A percentile compares a stretch with the other conserved stretches of the same genome.
These are phyloP conservation scores for Chaenogobius annularis DNA, from an alignment of 2,113 vertebrate genomes.

Conservation along the genomic window DNA sequence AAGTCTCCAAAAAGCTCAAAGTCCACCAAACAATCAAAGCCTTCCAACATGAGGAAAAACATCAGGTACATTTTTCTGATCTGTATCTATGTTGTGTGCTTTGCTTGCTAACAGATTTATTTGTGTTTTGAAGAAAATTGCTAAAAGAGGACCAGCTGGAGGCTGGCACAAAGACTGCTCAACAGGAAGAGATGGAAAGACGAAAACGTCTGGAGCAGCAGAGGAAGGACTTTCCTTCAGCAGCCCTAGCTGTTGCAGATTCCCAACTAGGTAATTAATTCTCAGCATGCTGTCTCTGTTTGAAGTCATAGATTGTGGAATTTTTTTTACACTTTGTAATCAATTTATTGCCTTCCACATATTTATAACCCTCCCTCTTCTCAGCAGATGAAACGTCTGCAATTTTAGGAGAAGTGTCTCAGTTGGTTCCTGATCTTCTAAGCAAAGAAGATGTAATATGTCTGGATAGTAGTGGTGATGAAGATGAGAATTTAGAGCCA, in stretches of 20 bases:
- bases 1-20: slow-evolving; percentile 74
- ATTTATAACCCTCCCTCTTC: neutral
- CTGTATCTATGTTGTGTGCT: neutral
- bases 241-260: slow-evolving; percentile 61
- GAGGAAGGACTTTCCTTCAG: slow-evolving; percentile 89
- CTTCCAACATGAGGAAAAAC: slow-evolving; percentile 94
- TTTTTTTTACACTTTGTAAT: neutral
- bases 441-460: slow-evolving; percentile 93
- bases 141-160: slow-evolving; percentile 96
- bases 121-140: slow-evolving; percentile 82
- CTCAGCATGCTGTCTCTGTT: neutral
- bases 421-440: slow-evolving; percentile 79
- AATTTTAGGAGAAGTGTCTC: slow-evolving; percentile 84
- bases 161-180: slow-evolving; percentile 95
- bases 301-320: neutral
- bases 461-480: slow-evolving; percentile 88
- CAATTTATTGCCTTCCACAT: neutral
- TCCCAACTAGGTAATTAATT: slow-evolving; percentile 59
- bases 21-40: slow-evolving; percentile 84
- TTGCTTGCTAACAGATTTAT: slow-evolving; percentile 22
- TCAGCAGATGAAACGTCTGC: slow-evolving; percentile 80
- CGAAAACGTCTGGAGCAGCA: slow-evolving; percentile 94
- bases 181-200: slow-evolving; percentile 96
- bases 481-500: slow-evolving; percentile 63
- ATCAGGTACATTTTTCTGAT: slow-evolving; percentile 81